phyloP scores from a whole-genome alignment of 2,113 vertebrate species.

The Scomber scombrus region DNA sequence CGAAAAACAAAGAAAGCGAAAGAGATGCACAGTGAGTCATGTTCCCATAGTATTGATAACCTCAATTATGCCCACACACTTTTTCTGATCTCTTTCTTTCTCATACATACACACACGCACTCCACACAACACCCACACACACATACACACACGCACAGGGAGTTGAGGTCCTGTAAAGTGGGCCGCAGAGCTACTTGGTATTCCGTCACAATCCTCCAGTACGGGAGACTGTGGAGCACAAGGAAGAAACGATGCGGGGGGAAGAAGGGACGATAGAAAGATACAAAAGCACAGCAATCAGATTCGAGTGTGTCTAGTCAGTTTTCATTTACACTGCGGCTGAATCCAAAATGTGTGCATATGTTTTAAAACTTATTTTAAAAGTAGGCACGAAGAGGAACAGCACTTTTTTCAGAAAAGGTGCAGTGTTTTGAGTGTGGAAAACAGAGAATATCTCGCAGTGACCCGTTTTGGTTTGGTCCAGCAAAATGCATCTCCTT shows the following conservation, averaged over 20 bases:
- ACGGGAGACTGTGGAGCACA: constrained; percentile 62
- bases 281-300: constrained; percentile 59
- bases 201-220: constrained; percentile 74
- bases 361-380: constrained; percentile 20
- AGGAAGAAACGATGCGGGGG: constrained; percentile 65
- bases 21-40: constrained; percentile 43
- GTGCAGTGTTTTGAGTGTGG: constrained; percentile 14
- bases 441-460: constrained; percentile 39
- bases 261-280: constrained; percentile 51
- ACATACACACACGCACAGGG: constrained; percentile 39
- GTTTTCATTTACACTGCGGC: constrained; percentile 30
- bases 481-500: constrained; percentile 39
- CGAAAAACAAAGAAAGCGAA: constrained; percentile 47
- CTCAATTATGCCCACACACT: constrained; percentile 54
- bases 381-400: constrained; percentile 18
- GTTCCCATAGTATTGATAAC: constrained; percentile 63
- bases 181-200: constrained; percentile 82
- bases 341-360: constrained; percentile 14
- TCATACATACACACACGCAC: constrained; percentile 4
- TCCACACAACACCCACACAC: constrained; percentile 15
- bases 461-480: constrained; percentile 70
- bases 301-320: not conserved
- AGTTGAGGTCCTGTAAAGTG: constrained; percentile 77
- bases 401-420: not conserved
- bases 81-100: constrained; percentile 2